phyloP scores from a whole-genome alignment of 2,113 vertebrate genomes.

The Ailurus styani region DNA sequence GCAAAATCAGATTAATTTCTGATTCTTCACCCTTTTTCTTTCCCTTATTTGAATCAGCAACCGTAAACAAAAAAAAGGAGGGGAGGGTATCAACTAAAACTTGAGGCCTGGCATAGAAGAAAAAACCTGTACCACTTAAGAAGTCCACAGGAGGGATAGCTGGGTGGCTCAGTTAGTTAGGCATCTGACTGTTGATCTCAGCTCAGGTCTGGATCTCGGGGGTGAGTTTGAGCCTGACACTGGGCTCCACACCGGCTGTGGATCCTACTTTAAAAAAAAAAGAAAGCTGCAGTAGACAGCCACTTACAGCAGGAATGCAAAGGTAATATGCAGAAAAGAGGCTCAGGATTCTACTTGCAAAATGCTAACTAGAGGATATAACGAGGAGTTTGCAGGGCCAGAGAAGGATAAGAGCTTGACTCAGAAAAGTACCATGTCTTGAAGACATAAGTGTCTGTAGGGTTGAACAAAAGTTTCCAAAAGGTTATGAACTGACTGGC shows the following conservation, averaged over 20 bases:
- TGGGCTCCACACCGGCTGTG: too few species aligned
- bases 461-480: neutral
- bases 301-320: neutral
- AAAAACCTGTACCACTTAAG: neutral
- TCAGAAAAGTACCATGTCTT: neutral
- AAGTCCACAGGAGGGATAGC: neutral
- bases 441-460: neutral
- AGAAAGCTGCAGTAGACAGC: neutral
- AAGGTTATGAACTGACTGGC: neutral
- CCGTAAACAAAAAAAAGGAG: too few species aligned
- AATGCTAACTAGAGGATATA: neutral
- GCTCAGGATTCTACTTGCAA: neutral
- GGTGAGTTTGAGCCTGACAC: too few species aligned
- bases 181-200: too few species aligned
- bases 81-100: neutral
- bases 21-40: neutral
- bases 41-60: neutral
- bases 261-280: too few species aligned
- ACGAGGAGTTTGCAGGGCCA: neutral
- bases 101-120: neutral
- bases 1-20: neutral
- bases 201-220: too few species aligned
- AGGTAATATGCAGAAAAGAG: neutral
- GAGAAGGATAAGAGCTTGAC: neutral
- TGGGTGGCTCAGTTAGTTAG: too few species aligned